Evolutionary conservation across 1,140 invertebrate genomes (phyloP).

Genomic region (Paramacrobiotus metropolitanus): DNA sequence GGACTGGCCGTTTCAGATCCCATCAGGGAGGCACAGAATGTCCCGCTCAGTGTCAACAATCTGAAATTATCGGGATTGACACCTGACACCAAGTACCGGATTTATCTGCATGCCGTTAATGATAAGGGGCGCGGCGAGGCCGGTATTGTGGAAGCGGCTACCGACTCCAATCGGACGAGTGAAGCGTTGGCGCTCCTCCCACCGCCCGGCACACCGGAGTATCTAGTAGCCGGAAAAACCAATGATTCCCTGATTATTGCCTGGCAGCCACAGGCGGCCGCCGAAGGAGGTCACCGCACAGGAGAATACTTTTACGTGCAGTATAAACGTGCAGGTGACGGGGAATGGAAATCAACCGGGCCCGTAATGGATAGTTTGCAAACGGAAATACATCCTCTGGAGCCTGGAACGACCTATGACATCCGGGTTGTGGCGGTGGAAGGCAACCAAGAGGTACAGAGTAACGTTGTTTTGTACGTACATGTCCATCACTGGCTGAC

Average conservation of each 20-base stretch:
- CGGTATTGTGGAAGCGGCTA: constrained; percentile 16
- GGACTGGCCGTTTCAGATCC: constrained; percentile 28
- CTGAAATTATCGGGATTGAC: constrained; percentile 61
- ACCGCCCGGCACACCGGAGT: background rate
- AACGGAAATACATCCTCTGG: constrained; percentile 32
- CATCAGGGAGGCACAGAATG: constrained; percentile 41
- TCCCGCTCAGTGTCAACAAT: constrained; percentile 40
- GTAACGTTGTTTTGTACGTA: no score
- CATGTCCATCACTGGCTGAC: no score
- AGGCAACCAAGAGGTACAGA: constrained; percentile 38
- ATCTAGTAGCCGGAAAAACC: background rate
- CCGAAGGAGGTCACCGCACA: background rate
- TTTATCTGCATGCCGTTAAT: constrained; percentile 54
- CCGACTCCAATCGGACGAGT: background rate
- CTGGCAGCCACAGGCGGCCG: background rate
- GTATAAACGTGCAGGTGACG: constrained; percentile 36
- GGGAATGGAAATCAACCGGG: constrained; percentile 32
- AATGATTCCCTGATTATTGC: background rate
- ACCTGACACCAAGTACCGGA: constrained; percentile 62
- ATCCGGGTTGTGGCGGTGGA: constrained; percentile 75
- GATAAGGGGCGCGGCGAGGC: constrained; percentile 45
- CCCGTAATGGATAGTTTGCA: constrained; percentile 35
- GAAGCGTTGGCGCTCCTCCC: background rate
- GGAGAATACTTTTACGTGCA: constrained; percentile 10
- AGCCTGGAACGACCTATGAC: constrained; percentile 59